Conservation (phyloP, 2,113 vertebrate genomes). For the Mormyrus iriodes region DNA sequence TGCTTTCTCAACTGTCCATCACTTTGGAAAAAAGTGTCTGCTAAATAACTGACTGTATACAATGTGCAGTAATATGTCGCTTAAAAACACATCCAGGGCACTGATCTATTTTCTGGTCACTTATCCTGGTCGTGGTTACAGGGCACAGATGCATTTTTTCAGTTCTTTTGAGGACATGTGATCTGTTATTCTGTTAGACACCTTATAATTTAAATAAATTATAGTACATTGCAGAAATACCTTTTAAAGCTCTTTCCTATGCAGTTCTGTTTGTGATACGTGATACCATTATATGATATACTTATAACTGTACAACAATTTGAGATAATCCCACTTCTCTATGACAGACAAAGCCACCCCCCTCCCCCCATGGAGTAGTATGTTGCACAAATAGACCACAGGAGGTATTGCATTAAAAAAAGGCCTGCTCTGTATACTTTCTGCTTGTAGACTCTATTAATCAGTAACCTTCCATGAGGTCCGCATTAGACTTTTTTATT, state of each 20-base stretch:
- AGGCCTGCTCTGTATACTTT: not conserved
- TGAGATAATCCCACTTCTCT: not conserved
- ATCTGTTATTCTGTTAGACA: not conserved
- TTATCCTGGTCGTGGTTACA: not conserved
- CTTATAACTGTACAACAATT: not conserved
- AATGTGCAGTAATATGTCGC: not conserved
- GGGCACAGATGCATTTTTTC: not conserved
- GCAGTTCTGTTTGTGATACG: not conserved
- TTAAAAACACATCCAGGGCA: not conserved
- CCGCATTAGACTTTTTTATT: not conserved
- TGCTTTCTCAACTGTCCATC: not conserved
- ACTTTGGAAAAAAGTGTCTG: not conserved
- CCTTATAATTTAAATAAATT: not conserved
- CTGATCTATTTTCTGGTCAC: not conserved
- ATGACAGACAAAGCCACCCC: not conserved
- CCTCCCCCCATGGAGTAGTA: not conserved
- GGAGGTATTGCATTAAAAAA: not conserved
- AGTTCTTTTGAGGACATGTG: not conserved
- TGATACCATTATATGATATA: not conserved
- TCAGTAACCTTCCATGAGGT: slow-evolving; percentile 32
- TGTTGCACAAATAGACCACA: not conserved
- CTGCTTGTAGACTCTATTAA: slow-evolving; percentile 4
- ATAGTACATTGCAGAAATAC: not conserved
- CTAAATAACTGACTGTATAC: not conserved
- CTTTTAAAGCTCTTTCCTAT: not conserved